Base-by-base conservation (phyloP, 2,888 invertebrate species). In the Beris chalybata region DNA sequence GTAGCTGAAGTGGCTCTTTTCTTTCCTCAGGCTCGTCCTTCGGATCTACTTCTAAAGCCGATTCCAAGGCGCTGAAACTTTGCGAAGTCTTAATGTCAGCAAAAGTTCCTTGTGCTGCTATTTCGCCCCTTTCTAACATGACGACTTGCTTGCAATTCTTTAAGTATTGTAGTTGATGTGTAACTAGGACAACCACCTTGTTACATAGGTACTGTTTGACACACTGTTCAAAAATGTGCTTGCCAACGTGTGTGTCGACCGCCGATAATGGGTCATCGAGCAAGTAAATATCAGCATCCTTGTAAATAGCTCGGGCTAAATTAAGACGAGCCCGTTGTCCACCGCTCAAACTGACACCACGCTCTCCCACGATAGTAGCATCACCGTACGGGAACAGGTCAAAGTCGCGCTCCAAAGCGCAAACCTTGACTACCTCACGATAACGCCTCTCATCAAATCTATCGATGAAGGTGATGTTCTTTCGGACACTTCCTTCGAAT, bases 301-400 rank as follows among this genome's bases (percentile, higher is more conserved):
- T 86, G 75, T 92, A 93, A 54, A 92, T 83, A 3, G 90, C 87
- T 73, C 92, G 83, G 0, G 91, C 92, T 48, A 94, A 82, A 77
- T 90, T 91, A 30, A 95, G 86, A 70, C 94, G 84, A 1, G 93
- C 92, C 75, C 87, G 86, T 80, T 94, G 93, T 7, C 93, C 93
- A 7, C 93, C 93, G 48, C 92, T 92, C 11, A 95, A 80, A 5
- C 89, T 88, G 0, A 89, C 86, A 11, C 94, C 94, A 55, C 90
- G 84, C 75, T 94, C 93, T 2, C 94, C 93, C 1, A 94, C 90
- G 59, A 91, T 78, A 0, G 91, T 92, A 72, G 85, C 80, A 76
- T 94, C 94, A 6, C 91, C 91, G 72, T 87, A 85, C 0, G 91
- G 88, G 71, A 94, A 85, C 70, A 89, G 85, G 63, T 86, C 83